These are phyloP conservation scores for Diachrysia chrysitis DNA, from an alignment of 2,888 invertebrate species.

Conservation along the genomic window DNA sequence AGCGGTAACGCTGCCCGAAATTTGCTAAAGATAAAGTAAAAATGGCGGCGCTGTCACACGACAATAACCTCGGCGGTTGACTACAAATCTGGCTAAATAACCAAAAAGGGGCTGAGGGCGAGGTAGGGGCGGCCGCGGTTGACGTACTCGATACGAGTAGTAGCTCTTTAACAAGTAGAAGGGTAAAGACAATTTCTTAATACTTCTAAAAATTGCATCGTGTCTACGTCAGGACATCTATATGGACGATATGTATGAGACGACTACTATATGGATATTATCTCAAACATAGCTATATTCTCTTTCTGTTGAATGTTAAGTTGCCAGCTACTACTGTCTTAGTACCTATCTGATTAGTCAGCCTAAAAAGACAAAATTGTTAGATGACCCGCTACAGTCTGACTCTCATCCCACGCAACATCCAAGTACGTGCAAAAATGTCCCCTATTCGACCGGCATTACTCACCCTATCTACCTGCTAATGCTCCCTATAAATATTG, in stretches of 20 bases:
- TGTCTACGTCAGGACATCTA: too few species aligned
- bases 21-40: conserved; percentile 78
- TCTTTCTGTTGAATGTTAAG: too few species aligned
- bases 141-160: too few species aligned
- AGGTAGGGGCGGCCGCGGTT: conserved; percentile 46
- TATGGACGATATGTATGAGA: too few species aligned
- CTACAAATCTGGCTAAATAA: conserved; percentile 79
- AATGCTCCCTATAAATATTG: conserved; percentile 80
- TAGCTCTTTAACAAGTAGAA: too few species aligned
- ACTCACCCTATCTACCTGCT: conserved; percentile 82
- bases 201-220: background rate
- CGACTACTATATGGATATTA: too few species aligned
- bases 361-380: background rate
- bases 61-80: conserved; percentile 70
- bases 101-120: conserved; percentile 45
- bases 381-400: conserved; percentile 24
- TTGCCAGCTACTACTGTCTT: too few species aligned
- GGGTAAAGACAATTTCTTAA: background rate
- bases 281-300: too few species aligned
- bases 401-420: conserved; percentile 50
- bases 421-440: conserved; percentile 78
- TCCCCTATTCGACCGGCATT: conserved; percentile 76
- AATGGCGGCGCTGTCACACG: conserved; percentile 68
- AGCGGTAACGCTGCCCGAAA: conserved; percentile 47
- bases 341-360: too few species aligned